These are phyloP conservation scores for Crotalus viridis DNA, from an alignment of 2,113 vertebrate species.

Conservation along the genomic window DNA sequence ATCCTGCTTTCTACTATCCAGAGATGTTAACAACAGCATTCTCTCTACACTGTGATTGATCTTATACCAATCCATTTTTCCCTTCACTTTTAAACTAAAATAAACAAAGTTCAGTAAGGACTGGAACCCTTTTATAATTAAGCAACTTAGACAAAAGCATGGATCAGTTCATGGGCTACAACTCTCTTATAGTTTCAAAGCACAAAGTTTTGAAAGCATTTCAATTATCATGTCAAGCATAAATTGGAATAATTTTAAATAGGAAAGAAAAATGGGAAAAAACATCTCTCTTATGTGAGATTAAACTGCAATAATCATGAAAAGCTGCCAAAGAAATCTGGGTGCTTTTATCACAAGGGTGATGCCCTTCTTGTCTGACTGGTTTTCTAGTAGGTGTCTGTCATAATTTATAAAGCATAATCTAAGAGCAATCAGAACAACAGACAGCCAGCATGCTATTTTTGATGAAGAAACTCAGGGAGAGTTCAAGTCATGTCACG, in stretches of 20 bases:
- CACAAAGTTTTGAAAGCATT: slow-evolving; percentile 51
- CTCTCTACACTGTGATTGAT: background rate
- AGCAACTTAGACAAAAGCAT: slow-evolving; percentile 1
- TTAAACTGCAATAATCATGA: slow-evolving; percentile 64
- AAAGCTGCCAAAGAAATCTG: slow-evolving; percentile 63
- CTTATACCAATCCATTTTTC: background rate
- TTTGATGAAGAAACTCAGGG: slow-evolving; percentile 31
- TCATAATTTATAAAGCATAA: slow-evolving; percentile 71
- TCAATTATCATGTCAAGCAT: slow-evolving; percentile 61
- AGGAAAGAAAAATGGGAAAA: slow-evolving; percentile 29
- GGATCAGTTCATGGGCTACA: slow-evolving; percentile 31
- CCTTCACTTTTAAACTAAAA: slow-evolving; percentile 33
- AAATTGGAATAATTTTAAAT: slow-evolving; percentile 51
- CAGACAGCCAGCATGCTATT: slow-evolving; percentile 1
- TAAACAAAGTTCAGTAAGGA: slow-evolving; percentile 3
- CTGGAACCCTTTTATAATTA: background rate
- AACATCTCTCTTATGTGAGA: slow-evolving; percentile 54
- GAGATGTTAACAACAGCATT: slow-evolving; percentile 1
- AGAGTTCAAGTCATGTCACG: slow-evolving; percentile 1
- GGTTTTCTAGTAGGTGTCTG: slow-evolving; percentile 61
- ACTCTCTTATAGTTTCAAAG: slow-evolving; percentile 4
- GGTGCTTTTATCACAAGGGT: slow-evolving; percentile 46
- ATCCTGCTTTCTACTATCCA: background rate
- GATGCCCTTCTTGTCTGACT: slow-evolving; percentile 68
- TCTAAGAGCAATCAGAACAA: slow-evolving; percentile 49